A percentile compares a stretch with the other conserved stretches of the same genome.
Conservation (phyloP, 2,888 invertebrate genomes). For the Lasioglossum malachurum region DNA sequence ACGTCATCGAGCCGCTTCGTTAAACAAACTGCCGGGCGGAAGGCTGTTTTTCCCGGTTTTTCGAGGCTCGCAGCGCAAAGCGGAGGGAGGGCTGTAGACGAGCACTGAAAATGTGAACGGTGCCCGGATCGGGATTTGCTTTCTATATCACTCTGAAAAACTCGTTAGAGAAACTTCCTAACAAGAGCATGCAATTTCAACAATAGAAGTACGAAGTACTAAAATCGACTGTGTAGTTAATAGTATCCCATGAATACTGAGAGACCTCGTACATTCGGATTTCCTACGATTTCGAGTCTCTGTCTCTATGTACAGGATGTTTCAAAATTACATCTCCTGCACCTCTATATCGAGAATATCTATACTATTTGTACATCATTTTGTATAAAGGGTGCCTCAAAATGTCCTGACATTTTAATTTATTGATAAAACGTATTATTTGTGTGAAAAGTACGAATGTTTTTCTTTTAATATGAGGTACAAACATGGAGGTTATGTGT, state of each 20-base stretch:
- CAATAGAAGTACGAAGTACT: not conserved
- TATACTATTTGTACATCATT: no score
- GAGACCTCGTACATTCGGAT: not conserved
- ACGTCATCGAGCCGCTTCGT: slow-evolving; percentile 58
- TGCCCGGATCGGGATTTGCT: slow-evolving; percentile 2
- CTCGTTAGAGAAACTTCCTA: not conserved
- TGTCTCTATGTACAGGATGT: no score
- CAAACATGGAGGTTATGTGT: no score
- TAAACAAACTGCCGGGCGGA: slow-evolving; percentile 56
- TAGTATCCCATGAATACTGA: not conserved
- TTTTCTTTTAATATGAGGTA: no score
- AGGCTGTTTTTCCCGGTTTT: not conserved
- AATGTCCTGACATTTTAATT: no score
- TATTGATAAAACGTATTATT: no score
- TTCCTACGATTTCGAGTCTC: not conserved
- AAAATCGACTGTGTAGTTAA: not conserved
- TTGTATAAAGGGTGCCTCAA: no score
- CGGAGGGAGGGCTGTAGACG: not conserved
- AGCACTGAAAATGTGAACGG: not conserved
- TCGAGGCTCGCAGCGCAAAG: not conserved
- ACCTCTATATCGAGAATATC: no score
- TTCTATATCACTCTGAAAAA: not conserved
- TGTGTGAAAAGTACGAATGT: no score
- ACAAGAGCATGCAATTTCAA: not conserved
- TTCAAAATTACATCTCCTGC: no score